Base-by-base conservation (phyloP, 2,113 vertebrate species). In the Sapajus apella region DNA sequence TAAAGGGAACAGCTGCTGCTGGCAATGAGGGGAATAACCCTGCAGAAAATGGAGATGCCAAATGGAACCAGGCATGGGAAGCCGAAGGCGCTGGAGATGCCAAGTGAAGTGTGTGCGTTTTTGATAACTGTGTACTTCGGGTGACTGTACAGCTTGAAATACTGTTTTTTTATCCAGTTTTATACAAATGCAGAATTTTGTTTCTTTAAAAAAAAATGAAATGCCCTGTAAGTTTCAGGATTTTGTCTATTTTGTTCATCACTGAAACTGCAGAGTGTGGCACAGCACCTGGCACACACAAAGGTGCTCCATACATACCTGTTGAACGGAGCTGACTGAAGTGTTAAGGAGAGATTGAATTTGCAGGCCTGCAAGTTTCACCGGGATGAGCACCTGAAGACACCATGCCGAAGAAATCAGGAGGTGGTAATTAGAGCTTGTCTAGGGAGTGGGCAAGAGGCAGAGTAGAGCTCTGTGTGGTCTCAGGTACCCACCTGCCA, bases 151-250 rank as follows among this genome's bases (percentile, higher is more conserved):
- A 77, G 43, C 32, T 18, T 5, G 7, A 77, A 77, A 32, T 47
- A 45, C 27, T 32, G 17, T 32, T 47, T 77, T 32, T 75, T 77
- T 7, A 17, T 40, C 98, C 99, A 99, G 98, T 99, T 99, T 99
- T 99, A 99, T 98, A 99, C 99, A 98, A 98, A 99, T 99, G 98
- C 98, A 99, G 98, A 99, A 98, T 98, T 99, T 99, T 98, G 98
- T 92, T 99, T 99, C 98, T 52, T 52, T 52, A 30, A 70, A 70
- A 95, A 95, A 91, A 32, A 91, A 32, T 21, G 17, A 87, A 85
- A 89, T 84, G 35, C 30, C 27, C 21, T 32, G 37, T 86, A 61
- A 85, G 45, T 81, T 92, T 68, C 5, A 50, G 27, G 23, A 27
- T 8, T 85, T 61, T 90, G 32, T 81, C 58, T 70, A 4, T 66